A percentile compares a stretch with the other conserved stretches of the same genome.
Conservation (phyloP, 2,113 vertebrate genomes). For the Anguilla japonica region DNA sequence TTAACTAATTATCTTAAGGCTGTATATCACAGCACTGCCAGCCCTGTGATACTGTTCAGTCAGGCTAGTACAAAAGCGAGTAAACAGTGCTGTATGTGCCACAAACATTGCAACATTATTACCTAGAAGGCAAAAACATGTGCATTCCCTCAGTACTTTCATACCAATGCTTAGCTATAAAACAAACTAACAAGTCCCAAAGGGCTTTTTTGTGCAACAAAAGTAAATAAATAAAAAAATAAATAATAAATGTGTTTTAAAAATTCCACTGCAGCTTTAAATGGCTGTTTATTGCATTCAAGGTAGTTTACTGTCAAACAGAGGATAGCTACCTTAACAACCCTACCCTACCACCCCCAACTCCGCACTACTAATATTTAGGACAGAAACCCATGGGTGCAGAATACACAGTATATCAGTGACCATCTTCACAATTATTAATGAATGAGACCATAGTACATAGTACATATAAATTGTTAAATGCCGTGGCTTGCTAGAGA, state of each 20-base stretch:
- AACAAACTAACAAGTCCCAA: not conserved
- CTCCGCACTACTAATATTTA: not conserved
- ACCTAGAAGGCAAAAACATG: not conserved
- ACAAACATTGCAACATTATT: not conserved
- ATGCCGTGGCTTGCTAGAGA: constrained; percentile 22
- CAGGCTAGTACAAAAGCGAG: not conserved
- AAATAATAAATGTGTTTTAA: not conserved
- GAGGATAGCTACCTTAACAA: not conserved
- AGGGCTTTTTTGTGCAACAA: not conserved
- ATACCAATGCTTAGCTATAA: not conserved
- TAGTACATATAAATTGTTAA: not conserved
- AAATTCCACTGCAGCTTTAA: not conserved
- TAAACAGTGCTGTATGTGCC: not conserved
- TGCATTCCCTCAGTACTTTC: not conserved
- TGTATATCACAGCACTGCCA: not conserved
- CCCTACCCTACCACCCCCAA: not conserved
- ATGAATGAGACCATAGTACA: not conserved
- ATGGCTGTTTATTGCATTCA: not conserved
- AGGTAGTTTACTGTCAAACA: not conserved
- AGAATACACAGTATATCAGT: not conserved
- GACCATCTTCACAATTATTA: not conserved
- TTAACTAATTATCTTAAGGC: not conserved
- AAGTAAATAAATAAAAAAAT: not conserved
- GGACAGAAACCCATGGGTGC: no score
- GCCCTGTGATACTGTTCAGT: not conserved